Base-by-base conservation (phyloP, 2,113 vertebrate genomes). In the Circaetus gallicus region DNA sequence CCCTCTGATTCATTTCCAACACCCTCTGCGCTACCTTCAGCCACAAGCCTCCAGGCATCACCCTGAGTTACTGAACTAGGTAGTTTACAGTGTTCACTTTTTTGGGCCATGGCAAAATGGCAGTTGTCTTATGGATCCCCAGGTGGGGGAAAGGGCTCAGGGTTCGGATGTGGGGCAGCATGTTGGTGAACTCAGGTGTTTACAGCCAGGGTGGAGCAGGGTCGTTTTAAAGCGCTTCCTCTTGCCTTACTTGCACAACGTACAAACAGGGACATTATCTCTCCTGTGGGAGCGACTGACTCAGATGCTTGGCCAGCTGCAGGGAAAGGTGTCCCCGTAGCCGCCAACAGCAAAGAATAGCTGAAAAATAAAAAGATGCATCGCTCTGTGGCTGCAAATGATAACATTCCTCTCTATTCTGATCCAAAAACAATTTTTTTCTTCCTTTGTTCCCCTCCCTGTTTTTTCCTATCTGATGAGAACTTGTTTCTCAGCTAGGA, bases 381-480 rank as follows among this genome's bases (percentile, higher is more conserved):
- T 76, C 1, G 1, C 25, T 84, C 42, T 47, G 50, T 82, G 80
- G 14, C 80, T 77, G 67, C 49, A 40, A 71, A 62, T 45, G 71
- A 89, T 82, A 92, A 81, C 84, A 22, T 59, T 85, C 61, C 63
- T 89, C 58, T 88, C 25, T 17, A 78, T 47, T 87, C 63, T 67
- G 56, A 84, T 96, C 93, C 95, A 88, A 96, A 93, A 85, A 5
- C 80, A n/a, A 9, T 82, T 97, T 79, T 95, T 82, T 73, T 15
- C 65, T 93, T 95, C 84, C 94, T 93, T 90, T 88, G 74, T 45
- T 86, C 89, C 69, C 73, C 62, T 91, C 78, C 62, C 84, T 96
- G 82, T 96, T 95, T 94, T 97, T 96, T 96, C 91, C 93, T 95
- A 38, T 91, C 73, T 50, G 43, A 43, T 32, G 76, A 90, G 59